Base-by-base conservation (phyloP, 2,113 vertebrate species). In the Thunnus thynnus region DNA sequence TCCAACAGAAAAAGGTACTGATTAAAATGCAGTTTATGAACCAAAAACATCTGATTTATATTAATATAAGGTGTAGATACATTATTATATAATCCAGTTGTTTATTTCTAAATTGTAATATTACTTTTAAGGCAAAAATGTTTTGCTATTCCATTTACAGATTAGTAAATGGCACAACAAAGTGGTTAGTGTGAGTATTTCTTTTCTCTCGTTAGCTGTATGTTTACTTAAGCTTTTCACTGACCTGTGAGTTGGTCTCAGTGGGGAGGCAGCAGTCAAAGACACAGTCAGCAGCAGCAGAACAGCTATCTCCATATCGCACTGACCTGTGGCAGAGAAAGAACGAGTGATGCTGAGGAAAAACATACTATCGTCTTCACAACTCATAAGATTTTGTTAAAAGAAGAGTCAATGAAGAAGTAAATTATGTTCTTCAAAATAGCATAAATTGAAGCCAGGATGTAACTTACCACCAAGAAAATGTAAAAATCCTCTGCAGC, bases 281-380 rank as follows among this genome's bases (percentile, higher is more conserved):
- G 91, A 63, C 67, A 90, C 78, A 73, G 67, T 91, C 72, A 95
- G 76, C 58, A 95, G 81, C 84, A 94, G 68, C 69, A 95, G 76
- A 68, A 94, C 62, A 55, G 83, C 87, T 90, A 93, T 90, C 88
- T 92, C 88, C 92, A 96, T 93, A 80, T 91, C 86, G 80, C 46
- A 71, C 17, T 66, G 50, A n/a, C 91, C 94, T 95, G 74, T 51
- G 25, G 56, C 1, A 80, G 32, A 76, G 47, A 65, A 75, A 36
- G 1, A 22, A 20, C 11, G 1, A 83, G 63, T 25, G 22, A 74
- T 54, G 47, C 13, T 30, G 32, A 56, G n/a, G 41, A 61, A 82
- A 62, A 82, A 62, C 5, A 18, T 47, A 18, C 20, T 25, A 1
- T 48, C 16, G 2, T 60, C 46, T 61, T 16, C 5, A 9, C 2